Percentiles rank a stretch among this genome's conserved stretches.
Evolutionary conservation across 2,113 vertebrate genomes (phyloP).

Genomic region (Phaetusa simplex): DNA sequence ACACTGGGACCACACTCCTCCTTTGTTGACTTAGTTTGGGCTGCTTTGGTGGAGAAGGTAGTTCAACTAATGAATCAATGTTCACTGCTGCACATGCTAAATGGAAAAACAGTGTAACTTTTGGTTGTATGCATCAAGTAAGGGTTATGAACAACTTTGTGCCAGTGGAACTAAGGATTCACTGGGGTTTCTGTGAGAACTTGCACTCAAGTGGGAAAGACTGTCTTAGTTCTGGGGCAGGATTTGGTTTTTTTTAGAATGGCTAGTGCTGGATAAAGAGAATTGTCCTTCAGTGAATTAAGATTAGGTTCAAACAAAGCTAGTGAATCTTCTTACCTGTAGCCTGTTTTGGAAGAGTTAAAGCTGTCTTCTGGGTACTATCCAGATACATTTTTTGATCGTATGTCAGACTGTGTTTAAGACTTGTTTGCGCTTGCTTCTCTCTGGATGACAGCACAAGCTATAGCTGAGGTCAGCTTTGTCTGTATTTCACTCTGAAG

Average conservation of each 20-base stretch:
- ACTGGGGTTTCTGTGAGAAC: background rate
- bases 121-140: background rate
- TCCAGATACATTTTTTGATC: background rate
- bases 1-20: background rate
- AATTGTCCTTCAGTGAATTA: background rate
- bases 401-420: background rate
- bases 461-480: conserved; percentile 37
- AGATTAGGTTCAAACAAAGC: background rate
- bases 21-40: conserved; percentile 7
- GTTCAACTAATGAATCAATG: conserved; percentile 7
- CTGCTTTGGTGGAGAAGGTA: conserved; percentile 32
- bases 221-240: background rate
- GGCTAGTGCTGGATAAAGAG: background rate
- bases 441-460: conserved; percentile 29
- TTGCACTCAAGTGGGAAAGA: background rate
- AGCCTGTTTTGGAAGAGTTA: background rate
- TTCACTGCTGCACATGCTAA: background rate
- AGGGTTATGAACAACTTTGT: background rate
- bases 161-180: background rate
- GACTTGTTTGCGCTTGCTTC: conserved; percentile 10
- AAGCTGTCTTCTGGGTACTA: background rate
- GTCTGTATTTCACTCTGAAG: background rate
- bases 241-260: background rate
- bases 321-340: background rate
- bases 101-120: background rate